Percentiles rank a stretch among this genome's conserved stretches.
Evolutionary conservation across 2,888 invertebrate species (phyloP).

Genomic region (Lochmaea capreae): DNA sequence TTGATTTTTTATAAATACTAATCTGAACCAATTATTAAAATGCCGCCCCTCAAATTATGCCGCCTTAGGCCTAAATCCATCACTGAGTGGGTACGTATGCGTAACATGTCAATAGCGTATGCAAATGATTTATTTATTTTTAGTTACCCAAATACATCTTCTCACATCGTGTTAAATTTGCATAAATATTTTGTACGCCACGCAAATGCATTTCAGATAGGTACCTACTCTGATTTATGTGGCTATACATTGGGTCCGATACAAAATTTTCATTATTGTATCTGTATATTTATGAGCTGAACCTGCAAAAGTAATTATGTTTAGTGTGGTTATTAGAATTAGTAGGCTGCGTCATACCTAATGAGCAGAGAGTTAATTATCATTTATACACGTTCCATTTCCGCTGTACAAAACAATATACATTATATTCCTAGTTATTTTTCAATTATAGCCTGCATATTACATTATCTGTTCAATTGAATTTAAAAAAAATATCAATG

Average conservation of each 20-base stretch:
- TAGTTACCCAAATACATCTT: not conserved
- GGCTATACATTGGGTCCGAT: conserved; percentile 25
- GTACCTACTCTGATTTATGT: conserved; percentile 35
- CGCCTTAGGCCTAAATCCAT: too few relatives aligned
- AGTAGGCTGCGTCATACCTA: conserved; percentile 18
- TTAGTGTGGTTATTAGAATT: conserved; percentile 37
- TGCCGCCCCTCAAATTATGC: too few relatives aligned
- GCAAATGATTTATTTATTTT: too few relatives aligned
- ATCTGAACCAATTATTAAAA: too few relatives aligned
- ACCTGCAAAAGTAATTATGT: conserved; percentile 37
- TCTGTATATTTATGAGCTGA: conserved; percentile 35
- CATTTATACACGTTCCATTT: not conserved
- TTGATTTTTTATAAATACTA: too few relatives aligned
- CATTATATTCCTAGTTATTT: not conserved
- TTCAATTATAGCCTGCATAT: too few relatives aligned
- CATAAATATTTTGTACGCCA: conserved; percentile 33
- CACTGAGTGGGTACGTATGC: too few relatives aligned
- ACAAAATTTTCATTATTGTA: conserved; percentile 38
- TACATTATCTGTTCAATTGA: too few relatives aligned
- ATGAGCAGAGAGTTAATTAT: not conserved
- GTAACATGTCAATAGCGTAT: too few relatives aligned
- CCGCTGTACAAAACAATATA: not conserved
- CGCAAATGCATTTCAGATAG: conserved; percentile 32
- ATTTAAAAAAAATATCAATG: too few relatives aligned
- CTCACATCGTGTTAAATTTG: conserved; percentile 12